Evolutionary conservation across 2,797 vertebrate genomes (phyloP), one percentile per base, ranked within the genome.

Genomic region (Merluccius polli): DNA sequence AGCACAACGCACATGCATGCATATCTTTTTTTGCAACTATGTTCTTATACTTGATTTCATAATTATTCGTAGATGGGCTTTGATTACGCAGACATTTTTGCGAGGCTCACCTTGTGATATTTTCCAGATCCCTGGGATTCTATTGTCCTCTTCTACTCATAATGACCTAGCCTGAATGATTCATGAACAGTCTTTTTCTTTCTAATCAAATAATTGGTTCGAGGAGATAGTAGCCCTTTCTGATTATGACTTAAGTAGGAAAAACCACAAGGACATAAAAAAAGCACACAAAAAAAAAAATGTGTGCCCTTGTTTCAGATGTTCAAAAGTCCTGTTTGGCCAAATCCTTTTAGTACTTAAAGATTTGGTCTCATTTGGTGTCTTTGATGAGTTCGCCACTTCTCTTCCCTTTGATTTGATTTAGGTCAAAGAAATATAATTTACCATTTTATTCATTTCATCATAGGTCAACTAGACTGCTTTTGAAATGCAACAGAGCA

Each of bases 121-220:
- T 89, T 85, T 75, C 84, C 77, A 75, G 83, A 90, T 91, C 86
- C 83, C 77, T 80, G 76, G 85, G 81, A 89, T 89, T 82, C 82
- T 81, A 81, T 75, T 78, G 79, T 86, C 84, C 77, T 80, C 80
- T 85, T 76, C 24, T 27, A 65, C 84, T 90, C 87, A 90, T 92
- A 91, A 93, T 75, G 78, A 88, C 86, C 82, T 83, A 78, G 79
- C 74, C 87, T 88, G 85, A 89, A 92, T 90, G 89, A 89, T 87
- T 90, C 84, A 89, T 90, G 89, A 86, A 80, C 84, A 78, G 89
- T 84, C 83, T 84, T 79, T 68, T 79, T 68, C 70, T 68, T 69
- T 88, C 90, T 94, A 92, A 93, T 94, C 92, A 93, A 93, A 93
- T 93, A 93, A 94, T 93, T 92, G 90, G 87, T 89, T 87, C 79